Conservation (phyloP, 2,113 vertebrate genomes). For the Neomonachus schauinslandi region DNA sequence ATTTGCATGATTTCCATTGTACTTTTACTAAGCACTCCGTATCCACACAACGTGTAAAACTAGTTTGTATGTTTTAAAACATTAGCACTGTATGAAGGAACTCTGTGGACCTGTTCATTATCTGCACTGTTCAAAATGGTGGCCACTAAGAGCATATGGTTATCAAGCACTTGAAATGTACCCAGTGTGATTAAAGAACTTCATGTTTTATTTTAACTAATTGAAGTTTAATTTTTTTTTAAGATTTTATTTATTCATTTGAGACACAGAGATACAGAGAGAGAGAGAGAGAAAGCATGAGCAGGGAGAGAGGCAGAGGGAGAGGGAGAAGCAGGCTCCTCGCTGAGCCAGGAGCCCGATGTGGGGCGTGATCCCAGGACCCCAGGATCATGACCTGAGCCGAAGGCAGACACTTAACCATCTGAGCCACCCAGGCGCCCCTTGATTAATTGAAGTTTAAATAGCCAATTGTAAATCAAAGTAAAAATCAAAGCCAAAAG, state of each 20-base stretch:
- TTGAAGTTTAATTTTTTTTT: too few relatives aligned
- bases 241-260: too few relatives aligned
- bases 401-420: too few relatives aligned
- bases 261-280: too few relatives aligned
- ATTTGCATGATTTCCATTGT: background rate
- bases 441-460: background rate
- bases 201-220: background rate
- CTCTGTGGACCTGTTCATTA: background rate
- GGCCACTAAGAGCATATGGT: background rate
- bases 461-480: background rate
- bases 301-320: too few relatives aligned
- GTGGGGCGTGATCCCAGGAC: too few relatives aligned
- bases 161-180: background rate
- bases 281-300: too few relatives aligned
- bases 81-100: background rate
- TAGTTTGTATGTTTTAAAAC: background rate
- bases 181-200: background rate
- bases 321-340: too few relatives aligned
- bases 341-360: too few relatives aligned
- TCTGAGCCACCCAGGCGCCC: too few relatives aligned
- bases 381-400: too few relatives aligned
- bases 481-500: background rate
- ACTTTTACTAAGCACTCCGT: background rate
- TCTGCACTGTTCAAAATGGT: accelerated
- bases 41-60: too few relatives aligned